Base-by-base conservation (phyloP, 1,140 invertebrate genomes). In the Linepithema humile region DNA sequence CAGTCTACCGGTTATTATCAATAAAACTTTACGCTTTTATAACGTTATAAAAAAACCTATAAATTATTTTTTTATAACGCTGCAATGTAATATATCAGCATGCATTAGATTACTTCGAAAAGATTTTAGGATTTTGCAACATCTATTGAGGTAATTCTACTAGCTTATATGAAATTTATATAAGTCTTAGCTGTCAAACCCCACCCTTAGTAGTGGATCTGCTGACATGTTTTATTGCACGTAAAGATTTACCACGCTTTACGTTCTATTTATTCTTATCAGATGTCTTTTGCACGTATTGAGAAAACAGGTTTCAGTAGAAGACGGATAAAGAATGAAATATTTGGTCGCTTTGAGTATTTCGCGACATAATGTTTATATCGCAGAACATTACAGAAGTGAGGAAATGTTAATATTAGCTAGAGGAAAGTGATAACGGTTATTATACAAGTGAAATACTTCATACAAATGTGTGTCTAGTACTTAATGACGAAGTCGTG, bases 221-320 rank as follows among this genome's bases (percentile, higher is more conserved):
- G 6, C 6, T 64, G 73, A 32, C n/a, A 7, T 62, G 15, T 45
- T 75, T 50, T 74, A 60, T 64, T 10, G 40, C 17, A 62, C 3
- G 12, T 35, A 50, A 75, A 62, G n/a, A 62, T 75, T 62, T 50
- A 75, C 2, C 32, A 23, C n/a, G 40, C 15, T 40, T 74, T 5
- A 35, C 32, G 29, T 38, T 38, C 12, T 50, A 26, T 43, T 48
- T 77, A 29, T 64, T 77, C 29, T 77, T 59, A 60, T 73, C 23
- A 35, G 20, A 59, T 62, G 15, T 32, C 1, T 50, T 6, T 23
- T 23, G 2, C 7, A 23, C 20, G 5, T 57, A 75, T 35, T 6
- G 29, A 60, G 40, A 20, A n/a, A 45, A 62, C n/a, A 2, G 20
- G 62, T 77, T 64, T 64, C 7, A 64, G 48, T 7, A 12, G 4